Base-by-base conservation (phyloP, 2,888 invertebrate species). In the Gastrophysa polygoni region DNA sequence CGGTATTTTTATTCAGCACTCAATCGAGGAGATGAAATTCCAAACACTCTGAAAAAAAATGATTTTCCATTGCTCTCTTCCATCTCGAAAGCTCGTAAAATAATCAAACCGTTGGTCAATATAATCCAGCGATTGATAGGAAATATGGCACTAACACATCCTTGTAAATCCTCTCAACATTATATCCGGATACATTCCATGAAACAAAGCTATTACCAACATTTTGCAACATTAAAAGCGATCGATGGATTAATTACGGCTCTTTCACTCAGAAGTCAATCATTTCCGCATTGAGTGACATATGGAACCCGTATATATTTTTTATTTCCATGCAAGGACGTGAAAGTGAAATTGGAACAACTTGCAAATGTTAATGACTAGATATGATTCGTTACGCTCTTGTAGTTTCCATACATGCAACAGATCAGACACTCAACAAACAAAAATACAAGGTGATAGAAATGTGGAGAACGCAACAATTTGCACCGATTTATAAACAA, bases 331-430 rank as follows among this genome's bases (percentile, higher is more conserved):
- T 29, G 28, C 51, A 50, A 48, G 61, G 51, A 60, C 60, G 63
- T 59, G 62, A 69, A 71, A 71, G 72, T 71, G 71, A 70, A 71
- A 70, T 55, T 68, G 49, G 66, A 66, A 61, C 58, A 66, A 63
- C 60, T 63, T 61, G 56, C 48, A 51, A 58, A 32, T 32, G 29
- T 32, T 32, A 32, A 66, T 57, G 51, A 50, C 20, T 29, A 28
- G 11, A 48, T 28, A 56, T 61, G 57, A 61, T 66, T 64, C 57
- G 59, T 58, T 61, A 57, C 66, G 66, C 61, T 21, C 11, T 18
- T n/a, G 18, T 28, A 47, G 24, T 60, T 60, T 50, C 18, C 43
- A 50, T 55, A 43, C 44, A 16, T 47, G n/a, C 47, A 24, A 16
- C 20, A 47, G 29, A 32, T 18, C 17, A 46, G 8, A 18, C 1